Evolutionary conservation across 1,140 invertebrate species (phyloP), one percentile per base, ranked within the genome.

Genomic region (Metaphire vulgaris): DNA sequence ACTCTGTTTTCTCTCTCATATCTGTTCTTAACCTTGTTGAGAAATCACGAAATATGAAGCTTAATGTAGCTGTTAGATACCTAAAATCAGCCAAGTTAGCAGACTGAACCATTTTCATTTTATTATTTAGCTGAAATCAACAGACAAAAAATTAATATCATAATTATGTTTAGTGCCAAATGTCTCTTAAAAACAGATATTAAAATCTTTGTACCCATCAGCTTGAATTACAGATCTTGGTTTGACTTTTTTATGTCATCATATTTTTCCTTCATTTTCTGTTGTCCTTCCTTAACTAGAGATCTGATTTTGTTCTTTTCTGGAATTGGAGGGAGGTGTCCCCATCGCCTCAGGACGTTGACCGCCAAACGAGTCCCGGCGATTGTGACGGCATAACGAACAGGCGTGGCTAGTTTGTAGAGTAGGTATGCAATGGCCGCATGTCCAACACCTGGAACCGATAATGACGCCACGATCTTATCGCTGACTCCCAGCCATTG

Each of bases 351-450:
- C 31, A 73, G 33, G 32, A 34, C 28, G 74, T 89, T 91, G 73
- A 93, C 92, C 12, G 90, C 89, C 80, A 90, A 83, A 30, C 91
- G 92, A 29, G 91, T 92, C 32, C 90, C 91, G 1, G 91, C 92
- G 80, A 98, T 81, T 33, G 95, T 97, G 0, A 96, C 91, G 1
- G 93, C 92, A 87, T 97, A 98, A 80, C 96, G 88, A 21, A 93
- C 81, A 0, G 96, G 96, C 29, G 95, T 95, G 21, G 91, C 90
- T 79, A 97, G 88, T 89, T 98, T 97, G 84, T 97, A 98, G 80
- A 95, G 88, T 2, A 93, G 91, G 87, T 95, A 96, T 0, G 94
- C 89, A 26, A 96, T 87, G 21, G 94, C 94, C 83, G 93, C 87
- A 86, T 95, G 91, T n/a, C 95, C 95, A 81, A 93, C 41, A 12